Evolutionary conservation across 2,797 vertebrate species (phyloP).

Genomic region (Alauda arvensis): DNA sequence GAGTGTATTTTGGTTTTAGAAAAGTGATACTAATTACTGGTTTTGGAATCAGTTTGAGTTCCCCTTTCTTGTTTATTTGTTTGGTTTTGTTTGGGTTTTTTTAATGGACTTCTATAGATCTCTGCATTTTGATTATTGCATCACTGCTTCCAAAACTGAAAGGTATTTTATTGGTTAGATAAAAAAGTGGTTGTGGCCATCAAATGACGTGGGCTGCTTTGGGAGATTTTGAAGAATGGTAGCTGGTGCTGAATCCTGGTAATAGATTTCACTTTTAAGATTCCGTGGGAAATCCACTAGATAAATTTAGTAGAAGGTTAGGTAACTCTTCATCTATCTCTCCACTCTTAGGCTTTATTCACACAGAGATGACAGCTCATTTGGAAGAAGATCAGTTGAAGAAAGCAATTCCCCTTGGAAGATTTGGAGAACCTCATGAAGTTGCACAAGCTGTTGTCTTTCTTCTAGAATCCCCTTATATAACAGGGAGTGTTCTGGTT

Average conservation of each 20-base stretch:
- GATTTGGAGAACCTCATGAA: conserved; percentile 85
- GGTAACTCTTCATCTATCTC: conserved; percentile 5
- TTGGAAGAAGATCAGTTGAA: conserved; percentile 75
- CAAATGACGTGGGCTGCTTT: background rate
- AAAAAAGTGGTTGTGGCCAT: background rate
- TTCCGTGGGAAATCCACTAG: background rate
- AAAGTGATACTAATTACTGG: background rate
- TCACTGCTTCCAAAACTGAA: background rate
- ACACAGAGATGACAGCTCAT: conserved; percentile 88
- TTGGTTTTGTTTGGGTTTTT: background rate
- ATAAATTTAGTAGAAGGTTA: background rate
- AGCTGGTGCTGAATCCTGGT: background rate
- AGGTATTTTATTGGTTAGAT: background rate
- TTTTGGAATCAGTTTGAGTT: background rate
- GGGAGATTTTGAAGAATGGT: background rate
- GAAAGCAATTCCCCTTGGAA: conserved; percentile 79
- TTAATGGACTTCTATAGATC: background rate
- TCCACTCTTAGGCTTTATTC: conserved; percentile 82
- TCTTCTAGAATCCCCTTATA: conserved; percentile 84
- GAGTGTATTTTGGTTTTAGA: background rate
- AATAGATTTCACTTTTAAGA: background rate
- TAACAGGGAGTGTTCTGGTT: conserved; percentile 88
- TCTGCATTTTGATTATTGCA: background rate
- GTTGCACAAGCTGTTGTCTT: conserved; percentile 84
- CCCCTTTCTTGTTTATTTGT: background rate